These are phyloP conservation scores for Orthonyx spaldingii DNA, from an alignment of 2,113 vertebrate genomes.

Conservation along the genomic window DNA sequence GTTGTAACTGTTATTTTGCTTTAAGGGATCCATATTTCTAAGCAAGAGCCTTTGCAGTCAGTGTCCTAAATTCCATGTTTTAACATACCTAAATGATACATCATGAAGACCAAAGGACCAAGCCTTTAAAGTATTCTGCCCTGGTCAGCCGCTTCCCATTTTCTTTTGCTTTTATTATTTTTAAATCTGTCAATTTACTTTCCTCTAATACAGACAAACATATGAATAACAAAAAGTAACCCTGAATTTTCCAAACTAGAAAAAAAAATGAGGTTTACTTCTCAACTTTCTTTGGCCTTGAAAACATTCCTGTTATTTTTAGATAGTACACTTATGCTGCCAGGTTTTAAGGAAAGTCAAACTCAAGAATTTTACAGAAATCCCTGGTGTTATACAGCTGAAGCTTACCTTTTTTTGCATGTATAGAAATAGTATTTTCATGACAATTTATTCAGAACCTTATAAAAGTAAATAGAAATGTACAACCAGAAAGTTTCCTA, in stretches of 20 bases:
- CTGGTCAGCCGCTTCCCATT: not conserved
- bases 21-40: not conserved
- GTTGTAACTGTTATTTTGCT: not conserved
- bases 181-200: not conserved
- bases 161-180: not conserved
- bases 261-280: not conserved
- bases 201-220: not conserved
- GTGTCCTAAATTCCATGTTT: not conserved
- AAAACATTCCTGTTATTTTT: conserved; percentile 4
- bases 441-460: not conserved
- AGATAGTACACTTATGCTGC: not conserved
- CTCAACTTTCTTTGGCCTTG: not conserved
- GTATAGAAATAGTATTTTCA: not conserved
- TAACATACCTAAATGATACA: not conserved
- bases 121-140: not conserved
- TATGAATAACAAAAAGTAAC: not conserved
- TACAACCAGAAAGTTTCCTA: not conserved
- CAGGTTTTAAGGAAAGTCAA: conserved; percentile 11
- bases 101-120: not conserved
- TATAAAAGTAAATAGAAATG: not conserved
- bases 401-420: not conserved
- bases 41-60: not conserved
- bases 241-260: not conserved
- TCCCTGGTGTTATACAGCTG: not conserved
- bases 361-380: not conserved